Evolutionary conservation across 1,140 invertebrate genomes (phyloP).

Genomic region (Cotesia chilonis): DNA sequence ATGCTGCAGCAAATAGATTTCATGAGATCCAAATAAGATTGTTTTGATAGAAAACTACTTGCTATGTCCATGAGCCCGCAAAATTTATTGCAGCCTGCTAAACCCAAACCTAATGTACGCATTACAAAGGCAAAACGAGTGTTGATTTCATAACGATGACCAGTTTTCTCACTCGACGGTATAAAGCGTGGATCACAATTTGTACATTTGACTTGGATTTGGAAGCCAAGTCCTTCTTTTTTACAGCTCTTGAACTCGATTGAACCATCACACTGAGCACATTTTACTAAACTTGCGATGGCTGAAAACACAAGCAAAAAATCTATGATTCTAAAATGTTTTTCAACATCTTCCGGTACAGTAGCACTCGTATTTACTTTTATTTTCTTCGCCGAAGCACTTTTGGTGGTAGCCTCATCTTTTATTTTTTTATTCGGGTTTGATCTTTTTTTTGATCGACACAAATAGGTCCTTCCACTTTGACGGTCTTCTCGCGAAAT

Average conservation of each 20-base stretch:
- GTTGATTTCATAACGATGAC: conserved; percentile 35
- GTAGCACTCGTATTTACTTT: conserved; percentile 11
- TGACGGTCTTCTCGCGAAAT: not conserved
- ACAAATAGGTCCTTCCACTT: conserved; percentile 22
- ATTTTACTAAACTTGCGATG: conserved; percentile 39
- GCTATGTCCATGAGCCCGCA: conserved; percentile 39
- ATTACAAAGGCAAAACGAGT: conserved; percentile 36
- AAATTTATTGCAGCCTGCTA: conserved; percentile 40
- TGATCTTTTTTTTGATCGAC: conserved; percentile 35
- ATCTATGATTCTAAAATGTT: conserved; percentile 41
- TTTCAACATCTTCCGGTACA: conserved; percentile 35
- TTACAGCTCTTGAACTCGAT: conserved; percentile 32
- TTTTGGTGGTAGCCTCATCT: conserved; percentile 28
- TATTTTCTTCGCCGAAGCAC: conserved; percentile 41
- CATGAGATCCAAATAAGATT: conserved; percentile 26
- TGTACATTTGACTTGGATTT: conserved; percentile 28
- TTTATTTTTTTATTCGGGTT: conserved; percentile 35
- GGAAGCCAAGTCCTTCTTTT: conserved; percentile 39
- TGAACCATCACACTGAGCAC: conserved; percentile 39
- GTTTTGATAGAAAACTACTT: conserved; percentile 31
- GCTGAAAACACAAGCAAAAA: conserved; percentile 39
- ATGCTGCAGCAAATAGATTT: conserved; percentile 14
- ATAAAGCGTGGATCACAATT: conserved; percentile 11
- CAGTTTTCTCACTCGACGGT: conserved; percentile 38
- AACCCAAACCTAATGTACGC: conserved; percentile 36